A percentile compares a stretch with the other conserved stretches of the same genome.
phyloP scores from a whole-genome alignment of 2,797 vertebrate species.

The Rhynchonycteris naso region DNA sequence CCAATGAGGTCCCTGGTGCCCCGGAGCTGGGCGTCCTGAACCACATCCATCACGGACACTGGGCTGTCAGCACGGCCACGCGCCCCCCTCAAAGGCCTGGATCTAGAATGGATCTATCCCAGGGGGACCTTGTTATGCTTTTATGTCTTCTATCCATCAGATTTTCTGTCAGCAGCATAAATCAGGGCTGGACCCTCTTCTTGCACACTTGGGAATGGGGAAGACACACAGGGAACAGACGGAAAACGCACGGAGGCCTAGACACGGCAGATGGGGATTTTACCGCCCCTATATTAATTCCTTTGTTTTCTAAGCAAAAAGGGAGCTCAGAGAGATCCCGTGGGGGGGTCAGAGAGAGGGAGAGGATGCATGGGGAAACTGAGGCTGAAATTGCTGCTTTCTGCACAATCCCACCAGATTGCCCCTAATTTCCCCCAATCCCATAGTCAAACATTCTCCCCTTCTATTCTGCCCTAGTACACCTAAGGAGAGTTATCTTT shows the following conservation, averaged over 20 bases:
- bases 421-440: background rate
- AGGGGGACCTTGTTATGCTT: conserved; percentile 78
- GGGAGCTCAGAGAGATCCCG: background rate
- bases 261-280: fast-evolving
- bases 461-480: background rate
- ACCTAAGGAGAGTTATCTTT: background rate
- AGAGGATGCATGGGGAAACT: background rate
- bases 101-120: conserved; percentile 72
- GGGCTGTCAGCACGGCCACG: conserved; percentile 80
- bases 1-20: conserved; percentile 62
- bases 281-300: fast-evolving
- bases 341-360: background rate
- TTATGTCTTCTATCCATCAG: conserved; percentile 83
- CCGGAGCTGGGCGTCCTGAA: conserved; percentile 51
- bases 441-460: background rate
- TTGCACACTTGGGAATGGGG: conserved; percentile 35
- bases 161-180: conserved; percentile 81
- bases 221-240: conserved; percentile 29
- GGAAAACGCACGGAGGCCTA: background rate
- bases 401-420: background rate
- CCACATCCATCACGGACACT: conserved; percentile 79
- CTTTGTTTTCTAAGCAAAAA: background rate
- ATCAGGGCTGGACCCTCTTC: conserved; percentile 71
- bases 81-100: conserved; percentile 76
- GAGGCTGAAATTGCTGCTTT: background rate